Evolutionary conservation across 2,888 invertebrate genomes (phyloP).

Genomic region (Nebria salina): DNA sequence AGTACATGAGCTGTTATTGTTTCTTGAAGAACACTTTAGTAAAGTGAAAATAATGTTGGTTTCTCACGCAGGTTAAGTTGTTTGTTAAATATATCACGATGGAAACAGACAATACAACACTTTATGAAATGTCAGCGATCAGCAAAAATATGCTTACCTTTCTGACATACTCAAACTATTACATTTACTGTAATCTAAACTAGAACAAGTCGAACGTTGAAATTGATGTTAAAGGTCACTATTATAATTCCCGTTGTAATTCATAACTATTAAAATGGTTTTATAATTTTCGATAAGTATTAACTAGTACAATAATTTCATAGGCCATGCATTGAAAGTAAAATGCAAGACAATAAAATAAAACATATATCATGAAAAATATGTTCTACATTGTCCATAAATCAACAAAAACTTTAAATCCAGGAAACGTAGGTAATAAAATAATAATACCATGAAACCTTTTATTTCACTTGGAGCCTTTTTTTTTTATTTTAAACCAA

Average conservation of each 20-base stretch:
- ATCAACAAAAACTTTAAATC: neutral
- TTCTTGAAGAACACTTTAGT: neutral
- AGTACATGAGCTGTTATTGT: constrained; percentile 1
- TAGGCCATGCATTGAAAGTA: too few species aligned
- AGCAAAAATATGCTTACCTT: neutral
- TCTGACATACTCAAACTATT: neutral
- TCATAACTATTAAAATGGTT: too few species aligned
- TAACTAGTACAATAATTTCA: too few species aligned
- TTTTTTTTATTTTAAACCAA: neutral
- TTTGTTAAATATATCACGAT: neutral
- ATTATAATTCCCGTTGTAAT: too few species aligned
- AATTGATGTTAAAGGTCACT: too few species aligned
- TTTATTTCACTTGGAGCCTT: neutral
- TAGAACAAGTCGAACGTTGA: too few species aligned
- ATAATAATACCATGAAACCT: neutral
- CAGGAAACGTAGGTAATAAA: neutral
- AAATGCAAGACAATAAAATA: too few species aligned
- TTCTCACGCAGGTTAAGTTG: neutral
- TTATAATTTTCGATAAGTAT: too few species aligned
- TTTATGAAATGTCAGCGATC: neutral
- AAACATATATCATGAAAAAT: neutral
- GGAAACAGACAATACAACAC: neutral
- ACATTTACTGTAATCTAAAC: too few species aligned
- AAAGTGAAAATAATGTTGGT: neutral
- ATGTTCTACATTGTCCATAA: neutral